Base-by-base conservation (phyloP, 1,140 invertebrate genomes). In the Tenebrio molitor region DNA sequence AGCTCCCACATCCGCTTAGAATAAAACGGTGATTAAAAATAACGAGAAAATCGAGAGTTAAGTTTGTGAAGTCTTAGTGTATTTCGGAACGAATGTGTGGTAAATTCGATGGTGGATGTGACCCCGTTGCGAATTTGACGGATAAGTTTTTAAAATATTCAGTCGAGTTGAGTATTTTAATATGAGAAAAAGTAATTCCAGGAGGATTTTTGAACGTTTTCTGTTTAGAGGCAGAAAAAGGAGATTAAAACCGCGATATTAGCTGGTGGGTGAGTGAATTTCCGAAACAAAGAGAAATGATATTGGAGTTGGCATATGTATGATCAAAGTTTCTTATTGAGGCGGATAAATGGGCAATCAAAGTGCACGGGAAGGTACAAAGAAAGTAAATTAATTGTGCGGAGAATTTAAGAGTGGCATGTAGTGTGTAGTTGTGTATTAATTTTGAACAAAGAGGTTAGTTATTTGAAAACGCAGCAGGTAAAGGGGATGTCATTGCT, bases 391-490 rank as follows among this genome's bases (percentile, higher is more conserved):
- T 58, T 58, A 58, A 58, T 58, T 58, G 50, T 58, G 23, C 12
- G 23, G 50, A 58, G 14, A 23, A 15, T 58, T 29, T 15, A 58
- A 58, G 50, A 58, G 23, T 58, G 50, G 23, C 50, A 29, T 58
- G 12, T 7, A 29, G 21, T 50, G 44, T 50, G 19, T 25, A 58
- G 50, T 58, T 1, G 50, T 58, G 50, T 58, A 58, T 58, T 58
- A 58, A 58, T 58, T 58, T 58, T 29, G 50, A 6, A 58, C 50
- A 58, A 58, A 58, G 50, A 58, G 50, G 50, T 58, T 58, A 58
- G 50, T 58, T 58, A 58, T 58, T 58, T 58, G 50, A 58, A 58
- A 58, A 58, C 50, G 23, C 50, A 58, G 50, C 50, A 58, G 50
- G 50, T 58, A 58, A 58, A 58, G 50, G 50, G 50, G 50, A 58